These are phyloP conservation scores for Okamejei kenojei DNA, from an alignment of 2,797 vertebrate species.

Conservation along the genomic window DNA sequence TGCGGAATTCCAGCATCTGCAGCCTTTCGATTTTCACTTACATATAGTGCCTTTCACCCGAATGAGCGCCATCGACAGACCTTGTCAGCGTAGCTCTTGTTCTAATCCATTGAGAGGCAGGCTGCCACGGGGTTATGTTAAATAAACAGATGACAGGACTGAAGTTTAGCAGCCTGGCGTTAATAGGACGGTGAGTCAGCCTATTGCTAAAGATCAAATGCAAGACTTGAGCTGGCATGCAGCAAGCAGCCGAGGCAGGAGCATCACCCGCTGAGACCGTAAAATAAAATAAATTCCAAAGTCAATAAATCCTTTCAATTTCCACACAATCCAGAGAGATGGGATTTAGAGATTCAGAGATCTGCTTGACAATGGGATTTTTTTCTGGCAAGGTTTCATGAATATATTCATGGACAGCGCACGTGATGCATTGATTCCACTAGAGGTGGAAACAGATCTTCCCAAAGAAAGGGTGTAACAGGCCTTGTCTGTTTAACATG, in stretches of 20 bases:
- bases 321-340: neutral
- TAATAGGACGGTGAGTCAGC: neutral
- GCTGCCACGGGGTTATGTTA: neutral
- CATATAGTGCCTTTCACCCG: neutral
- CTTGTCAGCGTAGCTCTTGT: neutral
- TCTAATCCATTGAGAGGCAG: neutral
- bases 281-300: neutral
- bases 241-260: neutral
- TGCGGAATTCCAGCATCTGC: too few species aligned
- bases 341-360: neutral
- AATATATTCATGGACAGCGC: neutral
- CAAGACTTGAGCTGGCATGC: too few species aligned
- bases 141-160: neutral
- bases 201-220: neutral
- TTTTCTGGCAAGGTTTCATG: neutral
- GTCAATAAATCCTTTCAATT: conserved; percentile 18
- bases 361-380: neutral
- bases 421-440: neutral
- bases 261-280: neutral
- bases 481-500: too few species aligned
- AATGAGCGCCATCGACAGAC: neutral
- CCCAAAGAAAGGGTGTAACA: neutral
- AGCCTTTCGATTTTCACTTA: neutral
- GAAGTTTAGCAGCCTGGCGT: neutral
- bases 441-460: neutral